Conservation (phyloP, 1,140 invertebrate species). For the Nasonia longicornis region DNA sequence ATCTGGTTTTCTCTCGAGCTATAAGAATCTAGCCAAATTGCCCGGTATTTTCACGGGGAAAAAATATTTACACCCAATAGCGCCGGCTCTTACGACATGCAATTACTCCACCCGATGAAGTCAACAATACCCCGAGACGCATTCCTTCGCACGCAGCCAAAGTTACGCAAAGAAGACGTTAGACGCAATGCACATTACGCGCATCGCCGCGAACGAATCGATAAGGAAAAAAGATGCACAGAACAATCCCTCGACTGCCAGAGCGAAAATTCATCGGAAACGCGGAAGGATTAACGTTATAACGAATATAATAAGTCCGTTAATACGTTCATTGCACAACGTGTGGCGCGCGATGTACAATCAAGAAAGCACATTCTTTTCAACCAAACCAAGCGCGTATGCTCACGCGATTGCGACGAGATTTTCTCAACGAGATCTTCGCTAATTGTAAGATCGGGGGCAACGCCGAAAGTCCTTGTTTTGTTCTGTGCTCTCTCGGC, state of each 20-base stretch:
- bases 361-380: neutral
- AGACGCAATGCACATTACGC: neutral
- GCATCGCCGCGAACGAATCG: neutral
- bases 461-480: neutral
- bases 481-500: conserved; percentile 20
- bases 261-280: conserved; percentile 16
- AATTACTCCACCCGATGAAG: too few relatives aligned
- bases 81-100: too few relatives aligned
- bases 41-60: too few relatives aligned
- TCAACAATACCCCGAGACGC: too few relatives aligned
- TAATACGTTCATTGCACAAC: conserved; percentile 19
- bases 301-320: conserved; percentile 8
- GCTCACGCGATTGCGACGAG: neutral
- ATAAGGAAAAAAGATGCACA: neutral
- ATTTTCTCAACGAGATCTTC: conserved; percentile 48
- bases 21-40: neutral
- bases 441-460: conserved; percentile 52
- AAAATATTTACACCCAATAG: too few relatives aligned
- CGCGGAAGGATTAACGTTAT: conserved; percentile 26
- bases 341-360: neutral
- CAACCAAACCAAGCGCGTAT: neutral
- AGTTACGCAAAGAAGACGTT: too few relatives aligned
- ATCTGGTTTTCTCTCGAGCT: neutral
- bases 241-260: neutral
- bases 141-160: too few relatives aligned